These are phyloP conservation scores for Gadopsis bispinosus DNA, from an alignment of 2,797 vertebrate genomes.

Conservation along the genomic window DNA sequence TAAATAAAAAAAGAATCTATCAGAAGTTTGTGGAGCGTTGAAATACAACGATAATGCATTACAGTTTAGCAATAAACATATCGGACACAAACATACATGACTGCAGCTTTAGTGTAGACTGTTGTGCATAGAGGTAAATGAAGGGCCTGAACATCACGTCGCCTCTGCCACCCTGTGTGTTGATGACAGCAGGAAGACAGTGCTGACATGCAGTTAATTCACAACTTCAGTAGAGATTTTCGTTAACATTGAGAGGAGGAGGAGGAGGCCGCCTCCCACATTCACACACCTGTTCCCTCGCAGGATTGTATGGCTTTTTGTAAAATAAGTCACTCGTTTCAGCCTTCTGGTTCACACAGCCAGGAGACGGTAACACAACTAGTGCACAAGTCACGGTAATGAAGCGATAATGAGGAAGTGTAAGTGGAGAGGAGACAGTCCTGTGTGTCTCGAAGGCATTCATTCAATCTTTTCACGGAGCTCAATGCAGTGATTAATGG, in stretches of 20 bases:
- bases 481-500: background rate
- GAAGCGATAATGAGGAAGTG: background rate
- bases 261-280: constrained; percentile 39
- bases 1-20: background rate
- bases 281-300: constrained; percentile 38
- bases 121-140: constrained; percentile 47
- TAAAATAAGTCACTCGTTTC: constrained; percentile 37
- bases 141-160: background rate
- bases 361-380: background rate
- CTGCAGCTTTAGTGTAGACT: constrained; percentile 19
- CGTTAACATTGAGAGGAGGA: constrained; percentile 38
- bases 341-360: constrained; percentile 33
- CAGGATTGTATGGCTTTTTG: constrained; percentile 70
- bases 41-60: background rate
- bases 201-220: constrained; percentile 23
- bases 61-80: background rate
- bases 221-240: constrained; percentile 20
- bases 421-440: background rate
- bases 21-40: background rate
- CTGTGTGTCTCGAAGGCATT: constrained; percentile 32
- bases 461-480: constrained; percentile 14
- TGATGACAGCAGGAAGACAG: constrained; percentile 4
- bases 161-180: background rate
- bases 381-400: background rate
- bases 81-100: constrained; percentile 1